Evolutionary conservation across 2,797 vertebrate genomes (phyloP).

Genomic region (Gephyroberyx darwinii): DNA sequence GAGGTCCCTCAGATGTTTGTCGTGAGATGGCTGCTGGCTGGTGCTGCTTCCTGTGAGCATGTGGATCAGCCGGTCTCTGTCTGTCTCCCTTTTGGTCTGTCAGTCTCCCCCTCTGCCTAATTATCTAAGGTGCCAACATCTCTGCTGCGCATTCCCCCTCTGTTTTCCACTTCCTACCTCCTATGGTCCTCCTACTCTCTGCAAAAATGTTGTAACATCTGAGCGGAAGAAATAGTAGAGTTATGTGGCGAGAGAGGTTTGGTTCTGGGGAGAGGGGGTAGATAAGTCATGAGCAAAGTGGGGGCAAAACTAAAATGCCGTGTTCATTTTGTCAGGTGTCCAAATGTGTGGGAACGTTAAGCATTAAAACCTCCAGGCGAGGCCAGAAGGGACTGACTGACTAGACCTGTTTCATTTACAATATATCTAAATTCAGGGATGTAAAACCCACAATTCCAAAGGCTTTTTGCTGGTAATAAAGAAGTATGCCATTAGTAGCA

Average conservation of each 20-base stretch:
- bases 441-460: neutral
- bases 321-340: neutral
- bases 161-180: conserved; percentile 12
- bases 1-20: conserved; percentile 76
- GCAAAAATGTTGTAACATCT: conserved; percentile 35
- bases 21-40: conserved; percentile 69
- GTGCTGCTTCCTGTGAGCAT: conserved; percentile 54
- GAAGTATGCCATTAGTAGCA: neutral
- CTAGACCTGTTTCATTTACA: conserved; percentile 2
- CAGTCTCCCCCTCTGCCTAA: conserved; percentile 47
- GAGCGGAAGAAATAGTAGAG: conserved; percentile 8
- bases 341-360: neutral
- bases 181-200: conserved; percentile 3
- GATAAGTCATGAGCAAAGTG: neutral
- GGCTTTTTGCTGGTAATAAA: conserved; percentile 4
- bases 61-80: conserved; percentile 57
- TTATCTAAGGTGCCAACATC: conserved; percentile 48
- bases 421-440: neutral
- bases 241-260: neutral
- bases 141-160: conserved; percentile 37
- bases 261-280: neutral
- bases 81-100: conserved; percentile 49
- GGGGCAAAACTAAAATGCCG: conserved; percentile 1
- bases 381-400: neutral
- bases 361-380: neutral